phyloP scores from a whole-genome alignment of 1,140 invertebrate species.

The Hesperophylax magnus region DNA sequence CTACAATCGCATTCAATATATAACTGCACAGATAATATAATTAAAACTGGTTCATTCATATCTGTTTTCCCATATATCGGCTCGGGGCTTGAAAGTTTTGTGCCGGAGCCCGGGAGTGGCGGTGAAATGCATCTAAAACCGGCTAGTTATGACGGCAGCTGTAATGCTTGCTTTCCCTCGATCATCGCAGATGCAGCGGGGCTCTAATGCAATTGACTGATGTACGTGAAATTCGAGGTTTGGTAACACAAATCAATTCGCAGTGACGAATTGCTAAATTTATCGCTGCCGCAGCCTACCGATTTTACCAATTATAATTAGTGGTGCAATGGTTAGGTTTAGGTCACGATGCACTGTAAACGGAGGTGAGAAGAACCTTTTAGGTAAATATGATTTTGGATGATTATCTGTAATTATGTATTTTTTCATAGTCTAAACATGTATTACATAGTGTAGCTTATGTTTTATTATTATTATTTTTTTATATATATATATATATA shows the following conservation, averaged over 20 bases:
- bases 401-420: too few species aligned
- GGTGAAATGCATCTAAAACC: constrained; percentile 1
- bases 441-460: too few species aligned
- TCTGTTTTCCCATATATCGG: not conserved
- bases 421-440: too few species aligned
- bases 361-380: too few species aligned
- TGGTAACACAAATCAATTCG: constrained; percentile 10
- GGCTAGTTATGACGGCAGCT: not conserved
- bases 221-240: constrained; percentile 7
- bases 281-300: not conserved
- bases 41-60: not conserved
- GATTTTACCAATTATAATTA: not conserved
- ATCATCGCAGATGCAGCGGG: not conserved
- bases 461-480: too few species aligned
- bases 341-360: too few species aligned
- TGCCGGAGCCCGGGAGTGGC: not conserved
- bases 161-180: constrained; percentile 18
- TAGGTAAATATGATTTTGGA: too few species aligned
- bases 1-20: too few species aligned
- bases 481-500: too few species aligned
- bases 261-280: not conserved
- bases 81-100: constrained; percentile 10
- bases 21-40: not conserved
- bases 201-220: not conserved
- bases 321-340: too few species aligned